Conservation (phyloP, 2,888 invertebrate genomes). For the Dione vanillae region DNA sequence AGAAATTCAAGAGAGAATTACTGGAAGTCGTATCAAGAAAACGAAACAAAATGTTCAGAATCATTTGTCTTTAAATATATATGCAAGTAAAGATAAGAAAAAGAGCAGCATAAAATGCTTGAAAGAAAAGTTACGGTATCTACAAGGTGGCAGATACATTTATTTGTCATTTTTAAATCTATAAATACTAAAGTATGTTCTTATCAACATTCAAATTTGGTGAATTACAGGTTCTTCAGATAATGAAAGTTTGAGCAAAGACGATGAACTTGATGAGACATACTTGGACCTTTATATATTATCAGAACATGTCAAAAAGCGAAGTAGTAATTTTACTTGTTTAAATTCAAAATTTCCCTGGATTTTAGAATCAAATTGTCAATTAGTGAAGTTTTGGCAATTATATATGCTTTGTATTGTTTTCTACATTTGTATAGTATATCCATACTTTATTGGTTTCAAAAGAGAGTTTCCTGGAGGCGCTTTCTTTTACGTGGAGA, state of each 20-base stretch:
- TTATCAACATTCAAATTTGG: not conserved
- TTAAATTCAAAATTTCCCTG: constrained; percentile 72
- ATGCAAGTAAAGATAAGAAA: constrained; percentile 74
- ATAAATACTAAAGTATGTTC: not conserved
- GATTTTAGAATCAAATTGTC: constrained; percentile 76
- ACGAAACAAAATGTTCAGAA: constrained; percentile 51
- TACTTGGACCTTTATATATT: constrained; percentile 77
- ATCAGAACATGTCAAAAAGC: constrained; percentile 77
- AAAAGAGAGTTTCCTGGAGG: constrained; percentile 68
- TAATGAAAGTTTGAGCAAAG: constrained; percentile 60
- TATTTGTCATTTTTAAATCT: not conserved
- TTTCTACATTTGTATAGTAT: constrained; percentile 71
- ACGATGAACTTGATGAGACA: constrained; percentile 67
- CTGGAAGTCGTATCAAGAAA: constrained; percentile 59
- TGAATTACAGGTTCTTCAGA: constrained; percentile 63
- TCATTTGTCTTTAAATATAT: constrained; percentile 70
- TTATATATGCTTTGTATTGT: constrained; percentile 71
- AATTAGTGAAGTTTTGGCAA: constrained; percentile 78
- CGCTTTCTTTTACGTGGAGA: constrained; percentile 67
- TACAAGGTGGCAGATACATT: constrained; percentile 63
- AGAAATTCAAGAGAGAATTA: constrained; percentile 66
- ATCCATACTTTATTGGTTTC: constrained; percentile 80
- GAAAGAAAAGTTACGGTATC: constrained; percentile 74
- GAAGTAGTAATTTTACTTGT: constrained; percentile 66
- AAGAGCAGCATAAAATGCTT: constrained; percentile 79